Evolutionary conservation across 1,140 invertebrate genomes (phyloP).

Genomic region (Lethrus apterus): DNA sequence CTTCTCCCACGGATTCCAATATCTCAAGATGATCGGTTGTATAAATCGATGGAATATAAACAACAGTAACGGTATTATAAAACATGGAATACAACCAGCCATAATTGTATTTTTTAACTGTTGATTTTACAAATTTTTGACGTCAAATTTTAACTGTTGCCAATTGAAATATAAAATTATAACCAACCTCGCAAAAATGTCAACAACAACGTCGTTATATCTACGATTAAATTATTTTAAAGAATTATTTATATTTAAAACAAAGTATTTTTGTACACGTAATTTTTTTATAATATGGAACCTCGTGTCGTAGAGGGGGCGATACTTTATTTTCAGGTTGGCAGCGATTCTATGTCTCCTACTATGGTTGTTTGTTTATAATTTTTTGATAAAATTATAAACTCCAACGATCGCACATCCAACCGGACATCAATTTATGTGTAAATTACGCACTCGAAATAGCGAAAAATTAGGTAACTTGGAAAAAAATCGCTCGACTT

Average conservation of each 20-base stretch:
- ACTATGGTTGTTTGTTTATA: slow-evolving; percentile 14
- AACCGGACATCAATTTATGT: too few relatives aligned
- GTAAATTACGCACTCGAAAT: too few relatives aligned
- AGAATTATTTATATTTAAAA: too few relatives aligned
- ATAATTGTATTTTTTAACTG: not conserved
- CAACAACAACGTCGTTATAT: too few relatives aligned
- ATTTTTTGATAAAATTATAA: slow-evolving; percentile 9
- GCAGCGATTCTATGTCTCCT: slow-evolving; percentile 12
- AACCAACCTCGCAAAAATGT: not conserved
- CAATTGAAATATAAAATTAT: not conserved
- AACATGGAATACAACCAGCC: slow-evolving; percentile 60
- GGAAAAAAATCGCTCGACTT: too few relatives aligned
- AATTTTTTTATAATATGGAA: too few relatives aligned
- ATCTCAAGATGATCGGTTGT: slow-evolving; percentile 61
- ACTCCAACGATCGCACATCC: too few relatives aligned
- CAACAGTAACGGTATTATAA: slow-evolving; percentile 64
- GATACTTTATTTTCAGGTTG: slow-evolving; percentile 6
- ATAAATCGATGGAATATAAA: slow-evolving; percentile 71
- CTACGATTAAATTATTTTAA: too few relatives aligned
- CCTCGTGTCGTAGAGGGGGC: too few relatives aligned
- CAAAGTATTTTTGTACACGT: too few relatives aligned
- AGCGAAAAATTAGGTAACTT: too few relatives aligned
- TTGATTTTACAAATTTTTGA: not conserved
- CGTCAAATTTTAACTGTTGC: not conserved
- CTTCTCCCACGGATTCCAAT: slow-evolving; percentile 67